phyloP scores from a whole-genome alignment of 1,140 invertebrate species.

The Macrobrachium nipponense region DNA sequence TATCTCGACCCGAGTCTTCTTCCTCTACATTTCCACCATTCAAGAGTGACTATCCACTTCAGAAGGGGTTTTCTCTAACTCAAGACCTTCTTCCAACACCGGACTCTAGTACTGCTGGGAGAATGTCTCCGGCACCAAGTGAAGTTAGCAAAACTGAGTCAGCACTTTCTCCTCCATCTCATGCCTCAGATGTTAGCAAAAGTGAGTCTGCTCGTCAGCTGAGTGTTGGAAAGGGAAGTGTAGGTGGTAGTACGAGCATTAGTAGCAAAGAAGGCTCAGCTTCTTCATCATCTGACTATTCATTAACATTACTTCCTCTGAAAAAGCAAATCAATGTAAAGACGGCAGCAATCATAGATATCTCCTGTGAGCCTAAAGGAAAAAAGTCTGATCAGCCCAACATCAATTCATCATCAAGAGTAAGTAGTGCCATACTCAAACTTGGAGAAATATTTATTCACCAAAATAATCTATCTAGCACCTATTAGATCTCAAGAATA shows the following conservation, averaged over 20 bases:
- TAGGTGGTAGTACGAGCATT: slow-evolving; percentile 40
- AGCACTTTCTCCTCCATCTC: slow-evolving; percentile 67
- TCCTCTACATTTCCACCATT: slow-evolving; percentile 63
- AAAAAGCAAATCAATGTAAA: slow-evolving; percentile 61
- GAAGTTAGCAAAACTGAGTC: slow-evolving; percentile 68
- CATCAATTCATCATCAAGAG: slow-evolving; percentile 28
- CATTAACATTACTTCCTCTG: slow-evolving; percentile 56
- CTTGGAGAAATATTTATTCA: neutral
- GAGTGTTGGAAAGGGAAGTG: slow-evolving; percentile 55
- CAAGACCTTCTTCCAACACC: slow-evolving; percentile 65
- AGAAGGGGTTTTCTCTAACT: slow-evolving; percentile 65
- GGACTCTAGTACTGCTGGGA: slow-evolving; percentile 66
- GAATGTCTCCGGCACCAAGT: slow-evolving; percentile 67
- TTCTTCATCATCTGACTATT: slow-evolving; percentile 57
- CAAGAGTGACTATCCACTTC: slow-evolving; percentile 65
- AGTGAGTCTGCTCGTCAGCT: slow-evolving; percentile 66
- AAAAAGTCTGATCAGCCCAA: slow-evolving; percentile 38
- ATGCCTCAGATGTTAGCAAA: slow-evolving; percentile 68
- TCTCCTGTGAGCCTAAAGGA: slow-evolving; percentile 52
- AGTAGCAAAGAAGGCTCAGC: slow-evolving; percentile 55
- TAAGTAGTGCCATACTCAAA: slow-evolving; percentile 5
- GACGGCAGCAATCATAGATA: slow-evolving; percentile 59
- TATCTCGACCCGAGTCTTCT: slow-evolving; percentile 65
- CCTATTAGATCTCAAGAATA: too few relatives aligned
- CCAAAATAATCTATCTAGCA: neutral